Base-by-base conservation (phyloP, 2,797 vertebrate genomes). In the Tapirus indicus region DNA sequence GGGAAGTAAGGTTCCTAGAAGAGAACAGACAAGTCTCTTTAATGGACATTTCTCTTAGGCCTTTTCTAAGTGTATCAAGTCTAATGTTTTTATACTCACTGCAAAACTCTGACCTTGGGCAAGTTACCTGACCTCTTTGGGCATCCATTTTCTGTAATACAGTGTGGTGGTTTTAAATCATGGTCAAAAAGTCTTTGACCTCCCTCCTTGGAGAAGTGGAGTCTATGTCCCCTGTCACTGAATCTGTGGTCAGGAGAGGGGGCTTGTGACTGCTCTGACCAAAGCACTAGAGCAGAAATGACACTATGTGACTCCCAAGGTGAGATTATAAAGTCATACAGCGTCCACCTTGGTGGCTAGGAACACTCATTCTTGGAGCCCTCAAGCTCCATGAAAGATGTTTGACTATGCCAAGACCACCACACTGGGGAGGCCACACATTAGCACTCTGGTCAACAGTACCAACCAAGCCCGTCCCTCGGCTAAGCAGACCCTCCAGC, bases 391-490 rank as follows among this genome's bases (percentile, higher is more conserved):
- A 1, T 0, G 3, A 11, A 2, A 62, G 35, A 86, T 80, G 41
- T 5, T 0, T 69, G 12, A 0, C 6, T 4, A 7, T 3, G 10
- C 29, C 6, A 1, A 84, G 32, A 21, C 38, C 56, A 27, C 27
- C 9, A 12, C 12, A 44, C 64, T 5, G 32, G 83, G 87, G 23
- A 13, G n/a, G 44, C 27, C 83, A 35, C 38, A 0, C 1, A 11
- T 27, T 18, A 8, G 4, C 20, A 5, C 5, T 0, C 27, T 20
- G 62, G 20, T 11, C 32, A 29, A 8, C 27, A 3, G 3, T 6
- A 27, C 29, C 32, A 72, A 1, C 20, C 7, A 10, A 29, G 10
- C 27, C 23, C 6, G 4, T 16, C 18, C 18, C 25, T 18, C 25
- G 75, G 38, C 25, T 14, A 41, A 16, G 6, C 1, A 0, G 1